Conservation (phyloP, 2,797 vertebrate species). For the Anguilla marmorata region DNA sequence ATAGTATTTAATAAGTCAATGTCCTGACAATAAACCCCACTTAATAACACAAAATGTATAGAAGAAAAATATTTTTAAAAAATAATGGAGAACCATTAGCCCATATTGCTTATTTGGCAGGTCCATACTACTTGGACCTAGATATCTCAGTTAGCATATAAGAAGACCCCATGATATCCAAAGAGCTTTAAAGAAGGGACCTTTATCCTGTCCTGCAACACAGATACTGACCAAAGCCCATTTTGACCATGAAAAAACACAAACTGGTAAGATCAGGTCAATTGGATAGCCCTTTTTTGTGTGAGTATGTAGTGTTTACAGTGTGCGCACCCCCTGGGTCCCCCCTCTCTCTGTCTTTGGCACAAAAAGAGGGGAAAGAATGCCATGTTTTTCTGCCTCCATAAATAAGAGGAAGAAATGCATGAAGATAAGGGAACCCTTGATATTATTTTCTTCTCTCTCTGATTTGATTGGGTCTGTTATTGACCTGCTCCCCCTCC, state of each 20-base stretch:
- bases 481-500: conserved; percentile 77
- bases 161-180: conserved; percentile 27
- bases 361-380: conserved; percentile 45
- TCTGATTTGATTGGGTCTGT: conserved; percentile 68
- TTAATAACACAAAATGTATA: conserved; percentile 25
- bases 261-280: conserved; percentile 55
- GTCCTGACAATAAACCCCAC: neutral
- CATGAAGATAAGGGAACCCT: conserved; percentile 32
- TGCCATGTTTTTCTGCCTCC: conserved; percentile 48
- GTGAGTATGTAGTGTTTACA: conserved; percentile 58
- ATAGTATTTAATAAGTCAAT: neutral
- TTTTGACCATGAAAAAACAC: conserved; percentile 51
- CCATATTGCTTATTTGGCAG: conserved; percentile 19
- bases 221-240: conserved; percentile 54
- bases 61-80: conserved; percentile 15
- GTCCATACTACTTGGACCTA: neutral
- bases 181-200: conserved; percentile 48
- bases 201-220: conserved; percentile 70
- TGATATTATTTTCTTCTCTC: conserved; percentile 60
- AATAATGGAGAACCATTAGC: conserved; percentile 15
- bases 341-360: conserved; percentile 65
- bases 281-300: conserved; percentile 72
- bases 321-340: conserved; percentile 55
- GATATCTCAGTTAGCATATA: conserved; percentile 14
- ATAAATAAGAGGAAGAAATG: conserved; percentile 46